Percentiles rank a stretch among this genome's conserved stretches.
Conservation (phyloP, 35 echinoderm and acorn worm species). For the Anneissia japonica region DNA sequence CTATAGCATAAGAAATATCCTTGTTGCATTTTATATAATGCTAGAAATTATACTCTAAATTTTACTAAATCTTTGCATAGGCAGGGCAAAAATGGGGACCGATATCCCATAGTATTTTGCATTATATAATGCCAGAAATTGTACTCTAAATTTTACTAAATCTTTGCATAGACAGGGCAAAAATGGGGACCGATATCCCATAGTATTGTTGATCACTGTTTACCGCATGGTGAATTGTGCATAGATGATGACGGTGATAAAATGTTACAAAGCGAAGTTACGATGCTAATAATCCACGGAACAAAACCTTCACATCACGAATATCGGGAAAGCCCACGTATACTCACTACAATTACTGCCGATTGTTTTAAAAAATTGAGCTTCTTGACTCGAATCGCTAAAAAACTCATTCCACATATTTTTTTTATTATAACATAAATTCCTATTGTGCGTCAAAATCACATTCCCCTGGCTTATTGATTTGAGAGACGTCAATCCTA, state of each 20-base stretch:
- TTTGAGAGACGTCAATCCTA: slow-evolving; percentile 29
- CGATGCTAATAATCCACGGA: background rate
- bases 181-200: background rate
- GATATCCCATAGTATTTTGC: background rate
- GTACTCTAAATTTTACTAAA: too few species aligned
- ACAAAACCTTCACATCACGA: too few species aligned
- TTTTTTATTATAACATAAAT: slow-evolving; percentile 38
- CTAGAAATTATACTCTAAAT: too few species aligned
- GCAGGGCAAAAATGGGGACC: too few species aligned
- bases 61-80: too few species aligned
- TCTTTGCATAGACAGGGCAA: too few species aligned
- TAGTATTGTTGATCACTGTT: background rate
- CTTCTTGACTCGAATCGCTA: background rate
- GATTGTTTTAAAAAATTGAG: background rate
- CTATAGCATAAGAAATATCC: too few species aligned
- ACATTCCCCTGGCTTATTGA: slow-evolving; percentile 26
- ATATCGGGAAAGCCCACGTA: too few species aligned
- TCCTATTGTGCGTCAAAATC: slow-evolving; percentile 12
- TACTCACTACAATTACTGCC: background rate
- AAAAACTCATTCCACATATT: background rate
- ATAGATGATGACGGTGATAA: background rate
- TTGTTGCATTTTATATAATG: too few species aligned
- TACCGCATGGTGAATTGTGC: background rate
- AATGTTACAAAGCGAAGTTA: background rate
- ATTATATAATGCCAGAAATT: too few species aligned